Percentiles rank a stretch among this genome's conserved stretches.
Conservation (phyloP, 2,888 invertebrate genomes). For the Halictus ligatus region DNA sequence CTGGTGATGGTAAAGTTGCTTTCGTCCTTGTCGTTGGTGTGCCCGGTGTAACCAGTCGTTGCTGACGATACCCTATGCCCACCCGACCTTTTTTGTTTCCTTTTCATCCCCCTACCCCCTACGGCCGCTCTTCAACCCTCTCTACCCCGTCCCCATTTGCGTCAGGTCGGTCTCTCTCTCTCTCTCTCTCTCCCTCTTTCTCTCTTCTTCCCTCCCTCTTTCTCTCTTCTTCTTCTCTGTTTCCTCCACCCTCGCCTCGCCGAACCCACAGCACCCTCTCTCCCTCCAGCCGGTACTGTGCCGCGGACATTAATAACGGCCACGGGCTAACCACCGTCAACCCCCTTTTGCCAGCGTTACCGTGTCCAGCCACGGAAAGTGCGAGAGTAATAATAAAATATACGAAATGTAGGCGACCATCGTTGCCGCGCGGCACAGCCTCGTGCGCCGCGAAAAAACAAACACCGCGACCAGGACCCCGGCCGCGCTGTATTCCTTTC, state of each 20-base stretch:
- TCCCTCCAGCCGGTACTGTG: conserved; percentile 53
- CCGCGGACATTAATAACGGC: conserved; percentile 82
- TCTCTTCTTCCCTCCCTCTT: conserved; percentile 33
- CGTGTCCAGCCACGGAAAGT: conserved; percentile 75
- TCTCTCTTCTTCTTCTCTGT: neutral
- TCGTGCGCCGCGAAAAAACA: conserved; percentile 66
- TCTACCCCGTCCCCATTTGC: conserved; percentile 44
- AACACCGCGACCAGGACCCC: conserved; percentile 51
- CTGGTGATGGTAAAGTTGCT: conserved; percentile 57
- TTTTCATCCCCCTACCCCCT: conserved; percentile 20
- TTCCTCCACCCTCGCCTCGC: neutral
- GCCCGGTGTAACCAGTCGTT: conserved; percentile 55
- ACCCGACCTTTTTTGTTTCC: conserved; percentile 50
- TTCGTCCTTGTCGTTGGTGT: conserved; percentile 64
- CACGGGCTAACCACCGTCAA: conserved; percentile 76
- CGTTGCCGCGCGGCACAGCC: conserved; percentile 56
- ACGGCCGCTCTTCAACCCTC: neutral
- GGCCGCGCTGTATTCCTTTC: neutral
- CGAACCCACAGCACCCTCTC: conserved; percentile 43
- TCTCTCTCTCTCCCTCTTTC: conserved; percentile 49
- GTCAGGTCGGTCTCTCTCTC: conserved; percentile 31
- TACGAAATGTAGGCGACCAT: conserved; percentile 78
- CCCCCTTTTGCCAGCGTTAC: conserved; percentile 71
- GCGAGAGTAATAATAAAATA: conserved; percentile 81
- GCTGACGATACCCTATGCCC: conserved; percentile 71